Conservation (phyloP, 2,888 invertebrate genomes). For the Ptychoptera contaminata region DNA sequence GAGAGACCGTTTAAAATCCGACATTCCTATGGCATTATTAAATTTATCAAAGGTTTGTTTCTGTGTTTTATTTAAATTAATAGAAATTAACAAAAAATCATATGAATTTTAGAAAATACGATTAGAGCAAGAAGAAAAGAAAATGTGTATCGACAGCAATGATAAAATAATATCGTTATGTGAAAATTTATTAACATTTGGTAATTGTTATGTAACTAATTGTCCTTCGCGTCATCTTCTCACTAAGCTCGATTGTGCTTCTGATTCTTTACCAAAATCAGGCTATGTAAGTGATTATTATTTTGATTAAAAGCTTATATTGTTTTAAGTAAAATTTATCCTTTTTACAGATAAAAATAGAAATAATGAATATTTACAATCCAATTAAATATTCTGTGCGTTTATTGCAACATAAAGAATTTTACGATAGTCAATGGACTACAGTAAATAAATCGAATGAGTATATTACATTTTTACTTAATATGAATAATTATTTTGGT, state of each 20-base stretch:
- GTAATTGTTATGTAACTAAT: conserved; percentile 39
- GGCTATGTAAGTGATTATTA: conserved; percentile 3
- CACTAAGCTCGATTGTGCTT: conserved; percentile 35
- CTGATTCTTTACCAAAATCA: conserved; percentile 33
- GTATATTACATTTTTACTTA: conserved; percentile 15
- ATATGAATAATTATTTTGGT: conserved; percentile 17
- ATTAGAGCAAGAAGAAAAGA: conserved; percentile 22
- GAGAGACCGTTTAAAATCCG: conserved; percentile 20
- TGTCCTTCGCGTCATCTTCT: conserved; percentile 49
- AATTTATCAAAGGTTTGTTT: conserved; percentile 12
- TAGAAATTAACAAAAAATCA: not conserved
- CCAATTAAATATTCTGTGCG: conserved; percentile 47
- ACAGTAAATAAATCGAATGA: conserved; percentile 15
- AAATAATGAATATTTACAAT: conserved; percentile 38
- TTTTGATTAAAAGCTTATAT: too few species aligned
- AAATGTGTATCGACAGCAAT: conserved; percentile 24
- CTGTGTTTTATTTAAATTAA: too few species aligned
- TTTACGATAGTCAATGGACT: conserved; percentile 15
- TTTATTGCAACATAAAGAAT: conserved; percentile 30
- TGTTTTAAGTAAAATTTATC: too few species aligned
- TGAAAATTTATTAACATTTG: conserved; percentile 42
- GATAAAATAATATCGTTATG: conserved; percentile 37
- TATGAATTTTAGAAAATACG: conserved; percentile 21
- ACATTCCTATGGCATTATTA: conserved; percentile 17
- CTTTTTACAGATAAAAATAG: conserved; percentile 32